Evolutionary conservation across 2,888 invertebrate species (phyloP).

Genomic region (Siphlonurus alternatus): DNA sequence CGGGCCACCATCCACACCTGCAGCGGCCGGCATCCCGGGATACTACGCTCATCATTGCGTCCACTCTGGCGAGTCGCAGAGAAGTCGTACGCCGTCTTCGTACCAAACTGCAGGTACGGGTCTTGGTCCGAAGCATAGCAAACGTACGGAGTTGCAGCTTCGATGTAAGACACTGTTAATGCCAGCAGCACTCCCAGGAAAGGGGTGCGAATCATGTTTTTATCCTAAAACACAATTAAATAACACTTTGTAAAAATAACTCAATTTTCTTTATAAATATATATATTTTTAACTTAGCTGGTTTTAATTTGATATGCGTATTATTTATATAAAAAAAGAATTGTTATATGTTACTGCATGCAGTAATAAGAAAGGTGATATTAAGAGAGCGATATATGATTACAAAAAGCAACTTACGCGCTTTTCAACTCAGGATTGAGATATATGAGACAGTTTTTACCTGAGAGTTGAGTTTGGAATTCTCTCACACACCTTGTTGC

Average conservation of each 20-base stretch:
- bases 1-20: conserved; percentile 56
- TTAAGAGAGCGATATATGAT: too few species aligned
- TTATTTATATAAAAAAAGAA: background rate
- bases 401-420: too few species aligned
- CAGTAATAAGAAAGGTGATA: too few species aligned
- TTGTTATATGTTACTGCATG: too few species aligned
- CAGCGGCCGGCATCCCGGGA: conserved; percentile 47
- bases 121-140: conserved; percentile 42
- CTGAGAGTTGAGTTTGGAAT: background rate
- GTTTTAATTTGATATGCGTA: background rate
- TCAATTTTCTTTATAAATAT: too few species aligned
- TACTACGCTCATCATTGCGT: background rate
- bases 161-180: conserved; percentile 17
- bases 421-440: too few species aligned
- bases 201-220: background rate
- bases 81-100: conserved; percentile 62
- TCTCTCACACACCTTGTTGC: background rate
- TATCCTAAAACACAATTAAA: background rate
- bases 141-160: conserved; percentile 17
- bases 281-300: conserved; percentile 1
- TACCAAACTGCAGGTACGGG: conserved; percentile 49
- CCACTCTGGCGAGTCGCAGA: background rate
- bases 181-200: conserved; percentile 3
- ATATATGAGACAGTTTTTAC: too few species aligned
- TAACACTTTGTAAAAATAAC: background rate